Percentiles rank a stretch among this genome's conserved stretches.
phyloP scores from a whole-genome alignment of 1,140 invertebrate genomes.

The Drosophila novamexicana region DNA sequence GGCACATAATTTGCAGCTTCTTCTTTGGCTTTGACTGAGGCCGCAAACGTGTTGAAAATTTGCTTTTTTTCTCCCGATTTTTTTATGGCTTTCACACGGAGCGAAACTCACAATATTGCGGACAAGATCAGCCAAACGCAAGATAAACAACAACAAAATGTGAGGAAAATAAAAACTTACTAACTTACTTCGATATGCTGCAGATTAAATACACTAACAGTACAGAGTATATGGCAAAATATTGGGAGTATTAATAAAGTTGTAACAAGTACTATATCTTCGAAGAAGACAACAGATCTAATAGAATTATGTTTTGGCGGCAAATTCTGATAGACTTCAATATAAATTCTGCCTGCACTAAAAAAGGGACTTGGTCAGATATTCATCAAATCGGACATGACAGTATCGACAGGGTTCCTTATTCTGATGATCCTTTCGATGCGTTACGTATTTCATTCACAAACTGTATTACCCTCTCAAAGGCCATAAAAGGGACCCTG shows the following conservation, averaged over 20 bases:
- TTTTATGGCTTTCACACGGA: slow-evolving; percentile 55
- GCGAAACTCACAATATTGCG: slow-evolving; percentile 26
- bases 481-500: background rate
- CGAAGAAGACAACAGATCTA: no score
- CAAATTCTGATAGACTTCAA: no score
- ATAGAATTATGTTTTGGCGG: no score
- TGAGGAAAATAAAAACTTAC: slow-evolving; percentile 3
- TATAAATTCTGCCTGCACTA: no score
- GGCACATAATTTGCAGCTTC: slow-evolving; percentile 32
- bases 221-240: background rate
- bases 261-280: no score
- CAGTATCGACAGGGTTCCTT: no score
- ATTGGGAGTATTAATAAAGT: no score
- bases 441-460: background rate
- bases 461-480: background rate
- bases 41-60: slow-evolving; percentile 30
- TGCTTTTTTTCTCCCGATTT: slow-evolving; percentile 14
- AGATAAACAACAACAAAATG: slow-evolving; percentile 33
- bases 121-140: slow-evolving; percentile 24
- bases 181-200: slow-evolving; percentile 1
- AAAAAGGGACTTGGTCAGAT: no score
- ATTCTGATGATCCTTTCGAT: no score
- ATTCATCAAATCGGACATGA: no score
- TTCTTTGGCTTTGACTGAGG: slow-evolving; percentile 34
- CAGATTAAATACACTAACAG: background rate